phyloP scores from a whole-genome alignment of 2,113 vertebrate species.

The Erpornis zantholeuca region DNA sequence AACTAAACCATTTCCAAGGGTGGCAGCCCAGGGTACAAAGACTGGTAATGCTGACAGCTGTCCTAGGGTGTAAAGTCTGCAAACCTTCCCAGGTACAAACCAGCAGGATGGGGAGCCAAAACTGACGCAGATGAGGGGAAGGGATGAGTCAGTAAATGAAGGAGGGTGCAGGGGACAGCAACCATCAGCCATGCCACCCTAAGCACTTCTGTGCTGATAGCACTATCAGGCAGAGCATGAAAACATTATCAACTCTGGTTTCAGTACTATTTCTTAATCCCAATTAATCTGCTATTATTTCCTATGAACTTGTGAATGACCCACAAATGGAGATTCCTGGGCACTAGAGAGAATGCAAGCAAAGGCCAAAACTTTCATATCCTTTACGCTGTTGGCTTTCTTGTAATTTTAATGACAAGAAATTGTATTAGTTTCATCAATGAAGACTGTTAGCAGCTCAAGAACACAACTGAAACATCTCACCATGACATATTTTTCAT shows the following conservation, averaged over 20 bases:
- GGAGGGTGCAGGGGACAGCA: not conserved
- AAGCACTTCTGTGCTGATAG: not conserved
- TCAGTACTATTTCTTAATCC: not conserved
- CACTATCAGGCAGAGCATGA: not conserved
- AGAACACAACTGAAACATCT: not conserved
- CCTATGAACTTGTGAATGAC: not conserved
- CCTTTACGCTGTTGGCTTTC: not conserved
- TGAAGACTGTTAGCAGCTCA: not conserved
- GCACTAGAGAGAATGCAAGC: not conserved
- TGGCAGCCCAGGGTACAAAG: not conserved
- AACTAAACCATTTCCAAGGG: not conserved
- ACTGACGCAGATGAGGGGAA: not conserved
- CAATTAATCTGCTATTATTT: not conserved
- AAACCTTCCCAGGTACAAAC: not conserved
- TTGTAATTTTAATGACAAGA: not conserved
- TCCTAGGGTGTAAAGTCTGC: not conserved
- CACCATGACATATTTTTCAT: not conserved
- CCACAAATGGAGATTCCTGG: not conserved
- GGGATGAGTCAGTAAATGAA: not conserved
- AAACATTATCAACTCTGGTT: not conserved
- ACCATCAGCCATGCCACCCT: not conserved
- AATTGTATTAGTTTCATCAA: not conserved
- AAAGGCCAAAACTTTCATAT: not conserved
- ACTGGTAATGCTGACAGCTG: not conserved
- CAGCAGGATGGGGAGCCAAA: not conserved